Evolutionary conservation across 2,888 invertebrate genomes (phyloP).

Genomic region (Panopea generosa): DNA sequence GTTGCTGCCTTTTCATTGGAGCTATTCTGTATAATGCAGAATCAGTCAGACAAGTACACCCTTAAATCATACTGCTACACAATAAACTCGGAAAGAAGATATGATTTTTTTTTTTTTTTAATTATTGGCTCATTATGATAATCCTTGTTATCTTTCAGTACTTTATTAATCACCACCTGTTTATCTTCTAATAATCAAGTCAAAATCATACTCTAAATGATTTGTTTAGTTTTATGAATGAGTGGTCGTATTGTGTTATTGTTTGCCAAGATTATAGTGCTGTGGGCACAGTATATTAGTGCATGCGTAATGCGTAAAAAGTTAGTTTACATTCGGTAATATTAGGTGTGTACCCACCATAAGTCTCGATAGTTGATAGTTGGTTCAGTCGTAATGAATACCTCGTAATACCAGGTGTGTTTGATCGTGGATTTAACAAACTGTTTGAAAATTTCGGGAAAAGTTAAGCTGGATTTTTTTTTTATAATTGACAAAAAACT

Average conservation of each 20-base stretch:
- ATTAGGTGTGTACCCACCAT: constrained; percentile 2
- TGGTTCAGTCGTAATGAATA: constrained; percentile 1
- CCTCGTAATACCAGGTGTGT: constrained; percentile 16
- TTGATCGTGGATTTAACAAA: constrained; percentile 5
- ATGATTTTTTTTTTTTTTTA: too few relatives aligned
- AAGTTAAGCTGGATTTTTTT: too few relatives aligned
- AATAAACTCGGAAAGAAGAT: too few relatives aligned
- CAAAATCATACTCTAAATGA: not conserved
- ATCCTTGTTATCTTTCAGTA: too few relatives aligned
- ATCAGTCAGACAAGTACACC: too few relatives aligned
- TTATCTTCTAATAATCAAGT: constrained; percentile 20
- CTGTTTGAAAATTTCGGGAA: not conserved
- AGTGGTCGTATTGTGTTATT: constrained; percentile 28
- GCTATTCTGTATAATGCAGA: too few relatives aligned
- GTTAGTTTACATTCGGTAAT: constrained; percentile 12
- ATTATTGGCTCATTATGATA: too few relatives aligned
- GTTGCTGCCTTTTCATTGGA: too few relatives aligned
- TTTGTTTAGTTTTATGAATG: constrained; percentile 33
- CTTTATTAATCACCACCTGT: constrained; percentile 24
- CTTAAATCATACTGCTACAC: too few relatives aligned
- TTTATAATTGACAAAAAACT: too few relatives aligned
- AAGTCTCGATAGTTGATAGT: not conserved
- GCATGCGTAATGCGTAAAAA: constrained; percentile 8
- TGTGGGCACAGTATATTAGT: constrained; percentile 6
- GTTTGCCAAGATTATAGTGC: constrained; percentile 13